These are phyloP conservation scores for Sebastes vulpes DNA, from an alignment of 2,797 vertebrate species.

Conservation along the genomic window DNA sequence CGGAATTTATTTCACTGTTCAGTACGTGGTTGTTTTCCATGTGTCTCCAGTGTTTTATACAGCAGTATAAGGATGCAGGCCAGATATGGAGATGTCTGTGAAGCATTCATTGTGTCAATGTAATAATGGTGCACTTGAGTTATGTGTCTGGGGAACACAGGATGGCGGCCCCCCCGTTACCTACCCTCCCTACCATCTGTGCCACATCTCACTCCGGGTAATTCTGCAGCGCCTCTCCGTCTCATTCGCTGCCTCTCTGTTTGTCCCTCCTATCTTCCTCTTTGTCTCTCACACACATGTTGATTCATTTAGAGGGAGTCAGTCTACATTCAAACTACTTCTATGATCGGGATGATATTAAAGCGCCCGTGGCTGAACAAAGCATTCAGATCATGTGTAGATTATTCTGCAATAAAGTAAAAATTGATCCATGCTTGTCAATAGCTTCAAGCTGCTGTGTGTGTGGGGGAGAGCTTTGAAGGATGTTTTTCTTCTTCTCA, in stretches of 20 bases:
- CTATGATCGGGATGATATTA: slow-evolving; percentile 24
- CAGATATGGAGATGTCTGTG: slow-evolving; percentile 73
- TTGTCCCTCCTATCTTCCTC: slow-evolving; percentile 23
- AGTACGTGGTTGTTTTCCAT: slow-evolving; percentile 54
- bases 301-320: slow-evolving; percentile 27
- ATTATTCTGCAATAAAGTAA: slow-evolving; percentile 45
- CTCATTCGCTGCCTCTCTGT: slow-evolving; percentile 36
- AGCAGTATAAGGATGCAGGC: slow-evolving; percentile 45
- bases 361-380: slow-evolving; percentile 39
- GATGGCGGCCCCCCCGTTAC: slow-evolving; percentile 55
- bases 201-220: slow-evolving; percentile 66
- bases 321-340: slow-evolving; percentile 32
- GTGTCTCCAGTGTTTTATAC: slow-evolving; percentile 30
- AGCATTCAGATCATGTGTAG: slow-evolving; percentile 15
- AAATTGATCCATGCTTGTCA: slow-evolving; percentile 26
- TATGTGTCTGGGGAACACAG: slow-evolving; percentile 73
- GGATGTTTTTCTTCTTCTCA: background rate
- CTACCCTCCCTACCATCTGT: slow-evolving; percentile 77
- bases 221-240: slow-evolving; percentile 41
- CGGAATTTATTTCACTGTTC: slow-evolving; percentile 66
- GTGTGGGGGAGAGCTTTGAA: background rate
- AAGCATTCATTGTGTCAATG: slow-evolving; percentile 76
- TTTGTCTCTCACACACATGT: slow-evolving; percentile 23
- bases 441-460: slow-evolving; percentile 3
- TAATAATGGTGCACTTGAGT: slow-evolving; percentile 77